Evolutionary conservation across 2,113 vertebrate genomes (phyloP).

Genomic region (Sialia sialis): DNA sequence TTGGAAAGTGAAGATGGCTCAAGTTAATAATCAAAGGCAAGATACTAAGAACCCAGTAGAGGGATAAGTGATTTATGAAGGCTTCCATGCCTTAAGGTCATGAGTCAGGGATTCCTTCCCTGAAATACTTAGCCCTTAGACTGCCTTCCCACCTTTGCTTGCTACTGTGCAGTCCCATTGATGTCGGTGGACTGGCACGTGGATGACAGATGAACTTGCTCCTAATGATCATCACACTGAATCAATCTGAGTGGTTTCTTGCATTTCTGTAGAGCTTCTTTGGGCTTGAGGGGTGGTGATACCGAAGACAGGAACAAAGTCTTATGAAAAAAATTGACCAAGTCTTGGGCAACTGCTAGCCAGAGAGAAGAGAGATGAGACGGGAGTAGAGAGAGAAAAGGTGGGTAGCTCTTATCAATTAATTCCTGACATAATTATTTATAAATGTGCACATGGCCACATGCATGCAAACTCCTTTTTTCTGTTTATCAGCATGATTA

Average conservation of each 20-base stretch:
- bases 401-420: neutral
- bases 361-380: neutral
- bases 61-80: neutral
- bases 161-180: neutral
- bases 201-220: neutral
- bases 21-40: neutral
- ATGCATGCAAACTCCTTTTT: neutral
- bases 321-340: neutral
- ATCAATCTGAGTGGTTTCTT: neutral
- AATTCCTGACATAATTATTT: neutral
- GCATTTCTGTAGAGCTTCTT: neutral
- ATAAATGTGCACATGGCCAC: neutral
- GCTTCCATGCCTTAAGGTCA: neutral
- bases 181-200: neutral
- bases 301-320: neutral
- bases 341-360: neutral
- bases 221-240: neutral
- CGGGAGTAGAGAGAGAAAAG: neutral
- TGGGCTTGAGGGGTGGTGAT: neutral
- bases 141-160: neutral
- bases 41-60: neutral
- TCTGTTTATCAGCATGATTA: neutral
- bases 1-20: neutral
- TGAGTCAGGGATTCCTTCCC: constrained; percentile 24
- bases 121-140: neutral